phyloP scores from a whole-genome alignment of 2,888 invertebrate genomes.

The Fabriciana adippe region DNA sequence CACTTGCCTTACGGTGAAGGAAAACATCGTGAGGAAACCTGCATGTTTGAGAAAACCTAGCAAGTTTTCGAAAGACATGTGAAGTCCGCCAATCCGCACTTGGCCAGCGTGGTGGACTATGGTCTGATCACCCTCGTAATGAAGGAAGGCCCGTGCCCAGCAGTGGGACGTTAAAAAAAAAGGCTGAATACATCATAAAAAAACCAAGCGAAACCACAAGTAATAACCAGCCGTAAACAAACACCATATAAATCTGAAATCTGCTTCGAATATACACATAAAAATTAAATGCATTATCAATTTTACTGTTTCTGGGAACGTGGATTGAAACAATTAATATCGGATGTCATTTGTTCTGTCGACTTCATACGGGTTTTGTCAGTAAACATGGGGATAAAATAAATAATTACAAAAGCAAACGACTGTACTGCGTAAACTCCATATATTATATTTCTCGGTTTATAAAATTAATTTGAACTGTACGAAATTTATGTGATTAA shows the following conservation, averaged over 20 bases:
- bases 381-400: background rate
- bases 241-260: conserved; percentile 8
- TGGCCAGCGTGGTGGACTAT: too few relatives aligned
- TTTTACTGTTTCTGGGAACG: conserved; percentile 22
- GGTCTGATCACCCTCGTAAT: too few relatives aligned
- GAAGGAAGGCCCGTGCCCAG: too few relatives aligned
- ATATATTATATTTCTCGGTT: background rate
- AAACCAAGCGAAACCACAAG: too few relatives aligned
- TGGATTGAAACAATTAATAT: conserved; percentile 17
- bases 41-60: too few relatives aligned
- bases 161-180: too few relatives aligned
- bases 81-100: too few relatives aligned
- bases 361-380: conserved; percentile 8
- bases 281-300: conserved; percentile 28
- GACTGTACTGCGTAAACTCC: background rate
- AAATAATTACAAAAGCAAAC: conserved; percentile 9
- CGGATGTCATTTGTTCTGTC: conserved; percentile 15
- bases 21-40: too few relatives aligned
- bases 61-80: too few relatives aligned
- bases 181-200: too few relatives aligned
- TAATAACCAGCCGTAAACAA: conserved; percentile 2
- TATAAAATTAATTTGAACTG: background rate
- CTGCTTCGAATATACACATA: conserved; percentile 21
- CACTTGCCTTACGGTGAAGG: too few relatives aligned
- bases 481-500: too few relatives aligned